Evolutionary conservation across 2,113 vertebrate species (phyloP), one percentile per base, ranked within the genome.

Genomic region (Phainopepla nitens): DNA sequence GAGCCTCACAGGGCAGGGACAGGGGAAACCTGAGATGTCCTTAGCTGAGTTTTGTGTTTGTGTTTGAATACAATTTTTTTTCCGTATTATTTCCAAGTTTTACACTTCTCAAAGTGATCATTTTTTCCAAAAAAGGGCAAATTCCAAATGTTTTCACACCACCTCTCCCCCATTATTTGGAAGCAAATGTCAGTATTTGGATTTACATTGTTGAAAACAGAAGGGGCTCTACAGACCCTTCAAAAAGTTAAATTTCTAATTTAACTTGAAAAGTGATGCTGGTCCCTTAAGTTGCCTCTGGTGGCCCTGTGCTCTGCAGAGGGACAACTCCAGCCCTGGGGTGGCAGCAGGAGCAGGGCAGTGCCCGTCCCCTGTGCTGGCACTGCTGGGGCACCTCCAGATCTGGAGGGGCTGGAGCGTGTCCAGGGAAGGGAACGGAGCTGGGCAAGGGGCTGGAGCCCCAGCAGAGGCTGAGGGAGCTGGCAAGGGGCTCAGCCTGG

Each of bases 311-410:
- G 3, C 25, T 41, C 39, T 54, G 65, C 24, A 65, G 45, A 56
- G 29, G 60, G 41, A 44, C 47, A 82, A 56, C 15, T 53, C 22
- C 64, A 44, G 41, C 53, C 45, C 66, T 25, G 47, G 81, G 66
- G 66, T 53, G 81, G 47, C 68, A 83, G 81, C 81, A 62, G 81
- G 81, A 36, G 36, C 81, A 53, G 68, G 81, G 68, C 81, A 83
- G 81, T 15, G 80, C 66, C 47, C 5, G 5, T 42, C 44, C 44
- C 79, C 79, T 82, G 65, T 2, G 65, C 78, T 81, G 78, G 51
- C 62, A 20, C 78, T 33, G 64, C 64, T 81, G 78, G 78, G 78
- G 22, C 79, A 60, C 54, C 66, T 61, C 65, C 66, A 82, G 28
- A 10, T 45, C 75, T 41, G 45, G 6, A 77, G 62, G 64, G 64